Evolutionary conservation across 2,113 vertebrate genomes (phyloP), one percentile per base, ranked within the genome.

Genomic region (Pedionomus torquatus): DNA sequence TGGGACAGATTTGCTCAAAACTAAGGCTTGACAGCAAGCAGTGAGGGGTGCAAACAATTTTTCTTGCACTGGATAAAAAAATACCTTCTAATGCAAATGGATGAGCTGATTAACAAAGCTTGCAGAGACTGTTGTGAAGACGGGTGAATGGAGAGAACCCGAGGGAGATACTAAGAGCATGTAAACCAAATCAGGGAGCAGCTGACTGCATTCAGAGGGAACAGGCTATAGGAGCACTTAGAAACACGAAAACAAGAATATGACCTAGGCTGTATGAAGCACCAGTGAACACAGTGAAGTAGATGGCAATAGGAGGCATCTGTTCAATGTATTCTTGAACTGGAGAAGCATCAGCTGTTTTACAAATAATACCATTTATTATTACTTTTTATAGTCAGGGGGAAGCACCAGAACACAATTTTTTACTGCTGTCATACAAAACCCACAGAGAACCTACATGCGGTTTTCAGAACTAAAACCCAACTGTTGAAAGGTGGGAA

Each of bases 71-170:
- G 57, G 31, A 14, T 72, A 84, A 75, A 81, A 74, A 35, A 20
- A 8, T 19, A 20, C 7, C 92, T 77, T 74, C 94, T 95, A 97
- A 96, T 96, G 93, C 92, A 96, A 96, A 96, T 96, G 95, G 93
- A 96, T 96, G 92, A 97, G 95, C 95, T 95, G 95, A 97, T 95
- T 96, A 96, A 97, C 82, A 96, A 95, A 94, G 95, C 95, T 91
- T 95, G 95, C 95, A 96, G 93, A 93, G 95, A 31, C 93, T 95
- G 92, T 80, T 83, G 91, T 91, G 90, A 95, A 96, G 95, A 87
- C 14, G n/a, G 91, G 95, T 95, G 95, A 96, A 93, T 95, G 85
- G 84, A 95, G 93, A 90, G 92, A 96, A 96, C 93, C 95, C 95
- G 7, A 96, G 96, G 95, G 96, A 97, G 93, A 96, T 90, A 96